Percentiles rank a stretch among this genome's conserved stretches.
phyloP scores from a whole-genome alignment of 2,797 vertebrate species.

The Mastacembelus armatus region DNA sequence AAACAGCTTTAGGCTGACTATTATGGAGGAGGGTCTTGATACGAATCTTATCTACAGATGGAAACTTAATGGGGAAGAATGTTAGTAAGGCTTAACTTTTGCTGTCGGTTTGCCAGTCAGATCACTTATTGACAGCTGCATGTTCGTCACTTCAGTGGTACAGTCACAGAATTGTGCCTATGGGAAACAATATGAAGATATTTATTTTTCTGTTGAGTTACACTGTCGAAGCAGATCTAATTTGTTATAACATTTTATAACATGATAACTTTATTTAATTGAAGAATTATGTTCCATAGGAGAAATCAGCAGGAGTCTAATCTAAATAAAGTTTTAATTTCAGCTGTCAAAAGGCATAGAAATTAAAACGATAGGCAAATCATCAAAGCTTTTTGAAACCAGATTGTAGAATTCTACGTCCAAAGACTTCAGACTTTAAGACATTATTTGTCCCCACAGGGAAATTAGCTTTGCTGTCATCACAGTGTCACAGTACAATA shows the following conservation, averaged over 20 bases:
- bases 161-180: background rate
- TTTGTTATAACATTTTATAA: no score
- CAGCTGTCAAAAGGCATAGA: slow-evolving; percentile 5
- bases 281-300: no score
- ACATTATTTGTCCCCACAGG: no score
- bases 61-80: background rate
- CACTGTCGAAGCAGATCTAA: no score
- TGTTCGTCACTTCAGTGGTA: background rate
- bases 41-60: slow-evolving; percentile 8
- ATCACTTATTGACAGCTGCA: slow-evolving; percentile 7
- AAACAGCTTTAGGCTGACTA: background rate
- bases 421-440: no score
- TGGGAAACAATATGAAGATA: background rate
- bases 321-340: background rate
- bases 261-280: background rate
- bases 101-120: slow-evolving; percentile 12
- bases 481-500: no score
- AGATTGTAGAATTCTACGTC: no score
- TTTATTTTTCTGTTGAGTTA: background rate
- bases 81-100: background rate
- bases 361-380: no score
- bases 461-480: no score
- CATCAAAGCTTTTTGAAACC: no score
- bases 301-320: background rate
- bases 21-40: background rate